Conservation (phyloP, 37 sponge, comb jelly and placozoan species). For the Cladorhizidae sp. region DNA sequence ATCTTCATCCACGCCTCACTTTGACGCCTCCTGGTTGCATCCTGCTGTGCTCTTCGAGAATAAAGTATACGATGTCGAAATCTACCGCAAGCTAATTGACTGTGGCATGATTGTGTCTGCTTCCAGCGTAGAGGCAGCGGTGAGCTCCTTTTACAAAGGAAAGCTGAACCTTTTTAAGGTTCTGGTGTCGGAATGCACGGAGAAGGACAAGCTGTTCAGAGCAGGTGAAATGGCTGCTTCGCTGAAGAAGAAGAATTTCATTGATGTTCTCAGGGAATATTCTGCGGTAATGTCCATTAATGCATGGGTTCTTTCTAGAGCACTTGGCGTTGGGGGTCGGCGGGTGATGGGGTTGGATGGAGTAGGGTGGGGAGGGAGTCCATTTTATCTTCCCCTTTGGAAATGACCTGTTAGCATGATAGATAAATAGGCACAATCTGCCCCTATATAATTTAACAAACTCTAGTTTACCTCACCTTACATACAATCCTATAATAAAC, state of each 20-base stretch:
- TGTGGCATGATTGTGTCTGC: slow-evolving; percentile 18
- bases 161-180: not conserved
- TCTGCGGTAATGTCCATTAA: not conserved
- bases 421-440: too few species aligned
- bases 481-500: too few species aligned
- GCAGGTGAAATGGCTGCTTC: not conserved
- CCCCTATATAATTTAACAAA: too few species aligned
- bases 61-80: not conserved
- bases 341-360: too few species aligned
- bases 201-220: not conserved
- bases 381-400: too few species aligned
- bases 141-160: not conserved
- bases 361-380: too few species aligned
- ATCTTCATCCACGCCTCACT: not conserved
- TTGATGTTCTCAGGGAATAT: not conserved
- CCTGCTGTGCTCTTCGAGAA: not conserved
- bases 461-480: too few species aligned
- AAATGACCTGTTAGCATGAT: too few species aligned
- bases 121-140: not conserved
- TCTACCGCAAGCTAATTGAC: slow-evolving; percentile 8
- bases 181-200: not conserved
- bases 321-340: too few species aligned
- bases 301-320: too few species aligned
- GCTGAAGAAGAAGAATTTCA: not conserved
- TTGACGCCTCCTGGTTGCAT: slow-evolving; percentile 6